phyloP scores from a whole-genome alignment of 2,797 vertebrate genomes.

The Todus mexicanus region DNA sequence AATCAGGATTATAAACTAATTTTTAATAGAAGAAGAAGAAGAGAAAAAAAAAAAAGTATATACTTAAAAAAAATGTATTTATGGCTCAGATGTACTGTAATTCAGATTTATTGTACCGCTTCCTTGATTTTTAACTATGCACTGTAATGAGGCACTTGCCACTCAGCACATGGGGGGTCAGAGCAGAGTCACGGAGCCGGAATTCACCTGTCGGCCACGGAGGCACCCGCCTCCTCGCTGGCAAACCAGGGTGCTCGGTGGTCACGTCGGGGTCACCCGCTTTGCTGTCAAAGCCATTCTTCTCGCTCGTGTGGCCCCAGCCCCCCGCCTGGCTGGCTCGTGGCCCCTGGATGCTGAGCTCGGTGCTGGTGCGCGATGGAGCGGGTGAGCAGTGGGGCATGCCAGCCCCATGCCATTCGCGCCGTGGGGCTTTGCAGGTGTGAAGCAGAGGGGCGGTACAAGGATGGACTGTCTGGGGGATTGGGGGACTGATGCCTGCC shows the following conservation, averaged over 20 bases:
- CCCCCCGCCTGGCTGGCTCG: neutral
- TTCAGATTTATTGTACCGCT: conserved; percentile 87
- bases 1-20: conserved; percentile 83
- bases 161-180: conserved; percentile 71
- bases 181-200: conserved; percentile 6
- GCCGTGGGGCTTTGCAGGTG: neutral
- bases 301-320: neutral
- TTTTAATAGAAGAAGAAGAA: conserved; percentile 82
- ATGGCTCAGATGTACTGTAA: conserved; percentile 85
- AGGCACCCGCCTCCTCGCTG: neutral
- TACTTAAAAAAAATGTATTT: conserved; percentile 81
- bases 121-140: conserved; percentile 99
- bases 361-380: neutral
- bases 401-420: neutral
- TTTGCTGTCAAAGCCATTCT: conserved; percentile 61
- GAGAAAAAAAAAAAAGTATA: conserved; percentile 78
- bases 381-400: fast-evolving
- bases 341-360: neutral
- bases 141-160: conserved; percentile 90
- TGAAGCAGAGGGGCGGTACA: neutral
- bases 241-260: neutral
- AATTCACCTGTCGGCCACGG: fast-evolving
- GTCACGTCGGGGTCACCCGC: neutral
- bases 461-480: neutral
- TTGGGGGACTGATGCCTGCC: neutral